Evolutionary conservation across 2,888 invertebrate species (phyloP), one percentile per base, ranked within the genome.

Genomic region (Luperina nickerlii): DNA sequence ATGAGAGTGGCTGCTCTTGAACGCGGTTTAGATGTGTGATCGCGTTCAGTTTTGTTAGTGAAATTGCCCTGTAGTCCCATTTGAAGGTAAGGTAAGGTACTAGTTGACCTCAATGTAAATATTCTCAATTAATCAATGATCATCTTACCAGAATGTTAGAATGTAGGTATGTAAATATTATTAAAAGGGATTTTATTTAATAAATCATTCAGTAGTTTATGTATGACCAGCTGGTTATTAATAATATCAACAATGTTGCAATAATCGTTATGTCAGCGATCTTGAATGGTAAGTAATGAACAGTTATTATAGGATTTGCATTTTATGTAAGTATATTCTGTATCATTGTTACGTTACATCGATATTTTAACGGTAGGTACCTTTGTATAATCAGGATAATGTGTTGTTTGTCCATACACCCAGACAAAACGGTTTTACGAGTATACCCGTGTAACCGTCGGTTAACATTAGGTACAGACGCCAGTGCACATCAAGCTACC

Each of bases 201-300:
- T 66, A 42, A 42, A 68, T 68, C 32, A 51, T 72, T 66, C 60
- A 74, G 70, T 70, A 63, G 57, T 67, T 85, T 57, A 83, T 81
- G 57, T 54, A 65, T 69, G 62, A 62, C 24, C 42, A 74, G 18
- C 73, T 48, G 38, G 82, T 63, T 66, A 66, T 73, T 73, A 48
- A 54, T 27, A 51, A 18, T 9, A 32, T 6, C 48, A 32, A 83
- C 62, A 63, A 75, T 82, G 82, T 71, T 45, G 70, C 81, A 75
- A 63, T 68, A 60, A 79, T 62, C 67, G 45, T 54, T 63, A 51
- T 24, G 54, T 70, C 48, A 74, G 38, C 32, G 13, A 48, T 81
- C 82, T 85, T 71, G 57, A 62, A 70, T n/a, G 20, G 20, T 48
- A 15, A 24, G 3, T 71, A 67, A 54, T 54, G 6, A 54, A 57